These are phyloP conservation scores for Muscicapa striata DNA, from an alignment of 2,797 vertebrate species.

Conservation along the genomic window DNA sequence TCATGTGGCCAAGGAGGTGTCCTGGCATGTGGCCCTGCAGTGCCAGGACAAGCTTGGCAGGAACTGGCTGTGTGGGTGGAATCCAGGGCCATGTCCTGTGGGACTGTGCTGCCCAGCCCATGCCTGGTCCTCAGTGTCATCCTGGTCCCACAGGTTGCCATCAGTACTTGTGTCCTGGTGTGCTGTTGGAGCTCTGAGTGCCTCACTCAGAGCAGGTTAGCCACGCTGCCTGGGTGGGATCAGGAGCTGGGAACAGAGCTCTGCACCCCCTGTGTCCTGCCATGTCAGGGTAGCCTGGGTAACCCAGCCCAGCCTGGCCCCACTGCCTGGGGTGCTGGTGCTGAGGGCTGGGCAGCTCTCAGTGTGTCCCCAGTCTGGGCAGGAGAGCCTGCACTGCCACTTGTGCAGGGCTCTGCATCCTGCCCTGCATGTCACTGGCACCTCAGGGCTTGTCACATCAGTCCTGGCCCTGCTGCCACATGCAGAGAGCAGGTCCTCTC, in stretches of 20 bases:
- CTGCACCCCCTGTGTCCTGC: not conserved
- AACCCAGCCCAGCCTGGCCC: not conserved
- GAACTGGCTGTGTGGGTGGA: fast-evolving
- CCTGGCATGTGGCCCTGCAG: fast-evolving
- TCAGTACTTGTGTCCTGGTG: fast-evolving
- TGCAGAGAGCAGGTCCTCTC: not conserved
- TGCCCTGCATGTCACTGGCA: not conserved
- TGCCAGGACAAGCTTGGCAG: fast-evolving
- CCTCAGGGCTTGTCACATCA: not conserved
- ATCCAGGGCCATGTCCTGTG: not conserved
- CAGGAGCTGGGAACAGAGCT: fast-evolving
- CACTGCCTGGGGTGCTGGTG: fast-evolving
- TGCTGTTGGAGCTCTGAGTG: not conserved
- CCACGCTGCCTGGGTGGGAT: not conserved
- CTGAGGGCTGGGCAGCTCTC: not conserved
- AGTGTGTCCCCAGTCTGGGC: not conserved
- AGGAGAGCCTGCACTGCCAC: fast-evolving
- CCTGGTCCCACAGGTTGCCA: not conserved
- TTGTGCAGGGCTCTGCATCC: not conserved
- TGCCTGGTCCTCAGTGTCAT: not conserved
- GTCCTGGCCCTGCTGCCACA: not conserved
- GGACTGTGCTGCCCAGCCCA: not conserved
- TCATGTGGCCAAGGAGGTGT: not conserved
- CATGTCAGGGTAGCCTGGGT: fast-evolving
- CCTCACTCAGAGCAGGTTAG: fast-evolving